phyloP scores from a whole-genome alignment of 2,797 vertebrate species.

The Agapornis canus region DNA sequence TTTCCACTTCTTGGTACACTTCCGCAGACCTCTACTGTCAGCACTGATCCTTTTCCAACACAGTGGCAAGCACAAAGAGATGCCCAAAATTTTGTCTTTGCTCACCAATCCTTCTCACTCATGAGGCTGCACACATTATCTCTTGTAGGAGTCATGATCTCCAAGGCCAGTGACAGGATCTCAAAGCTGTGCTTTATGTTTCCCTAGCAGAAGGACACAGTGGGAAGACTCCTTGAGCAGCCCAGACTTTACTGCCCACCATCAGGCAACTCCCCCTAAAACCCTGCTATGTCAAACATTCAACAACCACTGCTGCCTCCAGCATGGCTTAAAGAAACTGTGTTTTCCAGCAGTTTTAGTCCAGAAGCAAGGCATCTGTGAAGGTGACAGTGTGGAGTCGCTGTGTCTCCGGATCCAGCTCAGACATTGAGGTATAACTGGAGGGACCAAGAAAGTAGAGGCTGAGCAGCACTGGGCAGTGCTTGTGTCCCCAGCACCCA shows the following conservation, averaged over 20 bases:
- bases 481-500: not conserved
- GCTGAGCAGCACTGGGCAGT: not conserved
- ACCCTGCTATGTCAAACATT: accelerated
- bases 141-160: not conserved
- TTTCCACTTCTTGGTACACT: not conserved
- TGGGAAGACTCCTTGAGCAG: not conserved
- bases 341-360: not conserved
- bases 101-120: not conserved
- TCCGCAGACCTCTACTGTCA: not conserved
- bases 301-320: not conserved
- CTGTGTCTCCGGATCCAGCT: not conserved
- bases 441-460: not conserved
- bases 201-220: not conserved
- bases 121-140: accelerated
- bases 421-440: not conserved
- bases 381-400: not conserved
- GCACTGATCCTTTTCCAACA: accelerated
- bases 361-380: not conserved
- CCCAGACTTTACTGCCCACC: not conserved
- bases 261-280: not conserved
- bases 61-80: not conserved
- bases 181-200: not conserved
- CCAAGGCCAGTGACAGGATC: accelerated
- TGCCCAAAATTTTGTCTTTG: not conserved
- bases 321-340: not conserved